Evolutionary conservation across 2,113 vertebrate species (phyloP).

Genomic region (Rousettus leschenaultii): DNA sequence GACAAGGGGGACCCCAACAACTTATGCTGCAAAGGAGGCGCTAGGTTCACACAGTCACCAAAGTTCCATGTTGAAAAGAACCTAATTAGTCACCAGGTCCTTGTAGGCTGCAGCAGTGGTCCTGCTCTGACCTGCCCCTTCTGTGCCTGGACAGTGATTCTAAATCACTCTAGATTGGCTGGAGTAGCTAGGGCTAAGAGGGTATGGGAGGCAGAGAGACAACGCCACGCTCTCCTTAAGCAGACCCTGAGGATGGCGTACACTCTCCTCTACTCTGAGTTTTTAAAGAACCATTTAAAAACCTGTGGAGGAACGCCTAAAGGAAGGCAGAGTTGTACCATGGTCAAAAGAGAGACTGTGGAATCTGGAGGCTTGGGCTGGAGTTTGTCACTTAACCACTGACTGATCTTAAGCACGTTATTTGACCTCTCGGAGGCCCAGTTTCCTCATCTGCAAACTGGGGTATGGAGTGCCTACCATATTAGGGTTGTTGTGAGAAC

Average conservation of each 20-base stretch:
- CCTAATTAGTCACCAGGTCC: neutral
- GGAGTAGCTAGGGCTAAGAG: neutral
- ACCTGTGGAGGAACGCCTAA: neutral
- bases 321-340: neutral
- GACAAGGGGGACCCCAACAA: neutral
- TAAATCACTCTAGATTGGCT: neutral
- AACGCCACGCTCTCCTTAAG: neutral
- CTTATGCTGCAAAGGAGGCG: neutral
- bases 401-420: neutral
- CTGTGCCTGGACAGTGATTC: neutral
- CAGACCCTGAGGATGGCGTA: neutral
- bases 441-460: neutral
- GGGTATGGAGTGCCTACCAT: neutral
- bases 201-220: neutral
- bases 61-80: neutral
- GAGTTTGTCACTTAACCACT: neutral
- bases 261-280: too few species aligned
- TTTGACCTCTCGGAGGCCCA: neutral
- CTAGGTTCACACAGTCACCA: neutral
- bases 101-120: neutral
- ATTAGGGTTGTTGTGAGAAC: neutral
- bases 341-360: neutral
- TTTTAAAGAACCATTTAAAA: neutral
- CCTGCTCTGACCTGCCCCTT: neutral
- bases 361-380: neutral